These are phyloP conservation scores for Synergus laeviventris DNA, from an alignment of 2,888 invertebrate species.

Conservation along the genomic window DNA sequence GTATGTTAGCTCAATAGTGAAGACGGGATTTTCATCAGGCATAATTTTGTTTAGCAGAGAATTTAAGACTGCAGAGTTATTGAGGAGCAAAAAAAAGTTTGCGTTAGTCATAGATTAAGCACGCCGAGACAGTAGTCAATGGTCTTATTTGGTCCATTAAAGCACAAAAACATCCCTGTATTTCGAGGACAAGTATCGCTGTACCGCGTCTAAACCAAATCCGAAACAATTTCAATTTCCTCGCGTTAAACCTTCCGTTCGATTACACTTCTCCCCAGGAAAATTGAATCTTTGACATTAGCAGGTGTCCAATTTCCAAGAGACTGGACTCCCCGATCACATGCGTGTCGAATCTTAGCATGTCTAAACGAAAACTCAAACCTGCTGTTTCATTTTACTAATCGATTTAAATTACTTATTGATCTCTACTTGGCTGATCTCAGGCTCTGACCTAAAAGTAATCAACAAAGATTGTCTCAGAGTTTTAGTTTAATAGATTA, in stretches of 20 bases:
- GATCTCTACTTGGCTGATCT: not conserved
- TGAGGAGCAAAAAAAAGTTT: not conserved
- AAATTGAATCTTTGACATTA: constrained; percentile 61
- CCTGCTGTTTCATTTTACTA: constrained; percentile 33
- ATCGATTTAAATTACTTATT: constrained; percentile 3
- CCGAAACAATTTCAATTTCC: constrained; percentile 52
- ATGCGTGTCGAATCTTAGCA: constrained; percentile 23
- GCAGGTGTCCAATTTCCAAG: constrained; percentile 73
- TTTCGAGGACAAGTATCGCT: not conserved
- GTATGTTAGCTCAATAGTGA: constrained; percentile 4
- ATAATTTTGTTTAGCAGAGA: not conserved
- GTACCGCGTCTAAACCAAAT: constrained; percentile 26
- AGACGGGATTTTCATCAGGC: not conserved
- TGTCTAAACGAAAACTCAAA: constrained; percentile 25
- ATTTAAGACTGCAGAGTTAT: not conserved
- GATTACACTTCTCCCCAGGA: constrained; percentile 50
- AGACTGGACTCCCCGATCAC: constrained; percentile 60
- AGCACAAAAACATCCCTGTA: constrained; percentile 27
- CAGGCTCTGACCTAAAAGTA: not conserved
- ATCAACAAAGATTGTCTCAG: not conserved
- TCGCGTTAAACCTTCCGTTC: constrained; percentile 47
- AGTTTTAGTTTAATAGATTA: not conserved
- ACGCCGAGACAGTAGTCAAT: constrained; percentile 18
- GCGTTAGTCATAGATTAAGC: constrained; percentile 16
- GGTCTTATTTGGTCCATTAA: constrained; percentile 34